A percentile compares a stretch with the other conserved stretches of the same genome.
phyloP scores from a whole-genome alignment of 2,797 vertebrate genomes.

The Ataeniobius toweri region DNA sequence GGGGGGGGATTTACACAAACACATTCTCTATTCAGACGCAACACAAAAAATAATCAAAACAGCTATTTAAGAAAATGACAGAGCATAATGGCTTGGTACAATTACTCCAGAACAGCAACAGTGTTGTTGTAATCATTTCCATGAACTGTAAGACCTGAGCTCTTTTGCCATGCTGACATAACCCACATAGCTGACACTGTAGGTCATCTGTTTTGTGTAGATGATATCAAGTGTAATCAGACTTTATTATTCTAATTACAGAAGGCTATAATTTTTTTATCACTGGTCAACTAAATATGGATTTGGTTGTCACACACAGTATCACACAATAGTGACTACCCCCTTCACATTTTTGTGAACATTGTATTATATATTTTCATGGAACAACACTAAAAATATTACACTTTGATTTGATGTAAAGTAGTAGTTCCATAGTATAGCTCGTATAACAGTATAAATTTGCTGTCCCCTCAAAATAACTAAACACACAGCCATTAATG shows the following conservation, averaged over 20 bases:
- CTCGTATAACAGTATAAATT: no score
- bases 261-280: conserved; percentile 21
- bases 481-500: no score
- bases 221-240: conserved; percentile 40
- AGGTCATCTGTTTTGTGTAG: conserved; percentile 33
- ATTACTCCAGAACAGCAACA: conserved; percentile 15
- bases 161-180: conserved; percentile 27
- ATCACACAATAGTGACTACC: no score
- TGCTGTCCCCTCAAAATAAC: no score
- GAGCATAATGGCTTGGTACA: conserved; percentile 10
- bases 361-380: no score
- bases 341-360: no score
- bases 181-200: no score
- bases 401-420: no score
- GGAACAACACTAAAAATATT: no score
- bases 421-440: no score
- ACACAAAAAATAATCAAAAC: not conserved
- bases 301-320: conserved; percentile 1
- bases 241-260: conserved; percentile 30
- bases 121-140: conserved; percentile 16
- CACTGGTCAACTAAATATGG: conserved; percentile 20
- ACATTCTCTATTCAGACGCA: not conserved
- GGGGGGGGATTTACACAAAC: not conserved
- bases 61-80: conserved; percentile 5
- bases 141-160: conserved; percentile 10